These are phyloP conservation scores for Sciaenops ocellatus DNA, from an alignment of 2,797 vertebrate genomes.

Conservation along the genomic window DNA sequence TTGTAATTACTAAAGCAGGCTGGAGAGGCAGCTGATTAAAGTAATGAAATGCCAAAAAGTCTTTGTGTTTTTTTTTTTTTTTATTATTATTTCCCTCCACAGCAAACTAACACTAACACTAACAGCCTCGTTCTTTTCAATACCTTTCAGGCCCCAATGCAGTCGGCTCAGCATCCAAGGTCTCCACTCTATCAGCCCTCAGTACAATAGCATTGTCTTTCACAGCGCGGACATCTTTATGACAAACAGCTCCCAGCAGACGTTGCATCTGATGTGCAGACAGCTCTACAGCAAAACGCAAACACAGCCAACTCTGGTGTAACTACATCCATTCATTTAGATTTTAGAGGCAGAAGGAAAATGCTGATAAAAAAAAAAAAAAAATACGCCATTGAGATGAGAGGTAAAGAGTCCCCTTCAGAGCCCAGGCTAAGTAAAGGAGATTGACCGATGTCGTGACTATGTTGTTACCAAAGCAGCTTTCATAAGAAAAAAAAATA, in stretches of 20 bases:
- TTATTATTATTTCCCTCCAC: background rate
- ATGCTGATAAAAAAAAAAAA: conserved; percentile 42
- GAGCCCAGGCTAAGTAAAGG: conserved; percentile 86
- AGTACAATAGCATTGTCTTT: conserved; percentile 98
- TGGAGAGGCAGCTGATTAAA: background rate
- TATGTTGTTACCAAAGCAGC: conserved; percentile 99
- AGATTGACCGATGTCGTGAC: conserved; percentile 93
- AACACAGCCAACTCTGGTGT: conserved; percentile 82
- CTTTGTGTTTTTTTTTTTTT: conserved; percentile 14
- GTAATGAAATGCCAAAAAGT: conserved; percentile 21
- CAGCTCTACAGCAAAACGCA: conserved; percentile 63
- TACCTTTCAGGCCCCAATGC: conserved; percentile 90
- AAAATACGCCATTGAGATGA: conserved; percentile 63
- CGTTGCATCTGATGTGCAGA: conserved; percentile 81
- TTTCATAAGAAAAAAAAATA: conserved; percentile 89
- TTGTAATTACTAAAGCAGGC: conserved; percentile 23
- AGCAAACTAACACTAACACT: conserved; percentile 18
- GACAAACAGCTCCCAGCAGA: conserved; percentile 89
- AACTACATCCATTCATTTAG: conserved; percentile 84
- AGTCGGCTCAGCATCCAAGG: conserved; percentile 93
- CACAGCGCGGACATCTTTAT: conserved; percentile 99
- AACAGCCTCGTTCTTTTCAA: conserved; percentile 52
- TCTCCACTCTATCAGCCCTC: conserved; percentile 96
- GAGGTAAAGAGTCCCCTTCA: conserved; percentile 86
- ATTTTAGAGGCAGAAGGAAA: conserved; percentile 78